Evolutionary conservation across 2,888 invertebrate species (phyloP), one percentile per base, ranked within the genome.

Genomic region (Polydrusus cervinus): DNA sequence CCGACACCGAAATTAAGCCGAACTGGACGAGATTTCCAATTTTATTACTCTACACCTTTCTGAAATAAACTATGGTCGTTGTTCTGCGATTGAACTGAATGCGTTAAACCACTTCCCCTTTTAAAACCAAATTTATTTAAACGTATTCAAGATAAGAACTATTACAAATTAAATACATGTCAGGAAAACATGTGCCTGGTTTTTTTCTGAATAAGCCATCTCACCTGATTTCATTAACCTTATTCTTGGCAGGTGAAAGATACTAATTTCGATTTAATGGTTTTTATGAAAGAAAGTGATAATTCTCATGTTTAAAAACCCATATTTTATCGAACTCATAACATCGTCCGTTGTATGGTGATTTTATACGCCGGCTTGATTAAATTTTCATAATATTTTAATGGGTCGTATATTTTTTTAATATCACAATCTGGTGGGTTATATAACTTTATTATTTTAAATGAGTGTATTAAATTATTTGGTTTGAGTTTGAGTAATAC

Each of bases 221-320:
- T 78, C 5, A 81, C 82, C 82, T 81, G 84, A 85, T 84, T 84
- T 84, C 80, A 79, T 82, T 82, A 81, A 78, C 77, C 74, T 78
- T 79, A 55, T 55, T 79, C 81, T 81, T 81, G 82, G 84, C 84
- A 83, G 83, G 83, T 84, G 82, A 34, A n/a, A 55, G 14, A 55
- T 55, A 65, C 53, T 71, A 49, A 70, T 82, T 83, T 83, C 82
- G 83, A 83, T 83, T 80, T 82, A 84, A 85, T 83, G 83, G 82
- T 81, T 81, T 83, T 82, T 79, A 77, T 80, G 76, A 79, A 83
- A 82, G 80, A 80, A 81, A 82, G 81, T 79, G 75, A 79, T 84
- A 84, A 84, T 84, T 82, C 80, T 76, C 73, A 77, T 80, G 79
- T 82, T 84, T 83, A 83, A 83, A 84, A 83, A 81, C 78, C 82